Evolutionary conservation across 2,888 invertebrate genomes (phyloP).

Genomic region (Tinea pellionella): DNA sequence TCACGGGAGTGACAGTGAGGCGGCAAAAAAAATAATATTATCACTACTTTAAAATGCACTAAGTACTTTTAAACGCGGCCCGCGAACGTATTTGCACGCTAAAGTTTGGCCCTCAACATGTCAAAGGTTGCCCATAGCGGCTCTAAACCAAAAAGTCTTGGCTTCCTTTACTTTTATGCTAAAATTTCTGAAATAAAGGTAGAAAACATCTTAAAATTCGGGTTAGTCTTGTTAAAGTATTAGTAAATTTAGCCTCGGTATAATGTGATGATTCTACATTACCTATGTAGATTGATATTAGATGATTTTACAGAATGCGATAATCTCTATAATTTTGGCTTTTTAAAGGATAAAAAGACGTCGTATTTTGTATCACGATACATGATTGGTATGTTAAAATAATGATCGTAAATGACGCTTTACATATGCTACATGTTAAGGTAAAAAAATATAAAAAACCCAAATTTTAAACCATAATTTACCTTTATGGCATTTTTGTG

Average conservation of each 20-base stretch:
- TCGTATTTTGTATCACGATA: background rate
- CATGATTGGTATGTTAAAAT: slow-evolving; percentile 11
- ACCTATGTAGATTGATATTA: slow-evolving; percentile 12
- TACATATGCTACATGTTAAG: background rate
- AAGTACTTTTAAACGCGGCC: too few species aligned
- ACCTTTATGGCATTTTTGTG: background rate
- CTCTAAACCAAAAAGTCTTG: too few species aligned
- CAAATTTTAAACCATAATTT: background rate
- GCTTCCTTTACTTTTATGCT: too few species aligned
- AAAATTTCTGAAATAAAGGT: too few species aligned
- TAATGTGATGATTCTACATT: slow-evolving; percentile 10
- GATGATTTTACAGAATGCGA: slow-evolving; percentile 27
- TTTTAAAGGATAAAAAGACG: slow-evolving; percentile 1
- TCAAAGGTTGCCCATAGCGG: too few species aligned
- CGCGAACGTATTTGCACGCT: too few species aligned
- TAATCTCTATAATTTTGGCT: slow-evolving; percentile 40
- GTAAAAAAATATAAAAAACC: background rate
- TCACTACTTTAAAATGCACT: too few species aligned
- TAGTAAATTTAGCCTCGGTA: background rate
- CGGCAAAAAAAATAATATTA: too few species aligned
- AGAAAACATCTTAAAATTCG: too few species aligned
- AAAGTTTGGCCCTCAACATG: too few species aligned
- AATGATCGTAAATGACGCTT: slow-evolving; percentile 12
- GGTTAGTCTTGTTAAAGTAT: background rate
- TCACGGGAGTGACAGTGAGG: too few species aligned